A percentile compares a stretch with the other conserved stretches of the same genome.
These are phyloP conservation scores for Thunnus maccoyii DNA, from an alignment of 2,113 vertebrate species.

Conservation along the genomic window DNA sequence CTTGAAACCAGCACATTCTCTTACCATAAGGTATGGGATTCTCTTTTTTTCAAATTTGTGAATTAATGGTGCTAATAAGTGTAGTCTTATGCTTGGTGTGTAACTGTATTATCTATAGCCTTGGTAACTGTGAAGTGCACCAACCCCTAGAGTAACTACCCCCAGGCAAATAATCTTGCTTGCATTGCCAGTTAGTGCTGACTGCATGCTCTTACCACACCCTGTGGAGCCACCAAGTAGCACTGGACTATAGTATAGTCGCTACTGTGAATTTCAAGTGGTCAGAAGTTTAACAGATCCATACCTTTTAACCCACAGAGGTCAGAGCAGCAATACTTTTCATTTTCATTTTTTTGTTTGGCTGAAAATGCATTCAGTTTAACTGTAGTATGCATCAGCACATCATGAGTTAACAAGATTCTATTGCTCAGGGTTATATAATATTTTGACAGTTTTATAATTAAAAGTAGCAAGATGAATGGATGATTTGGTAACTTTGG, in stretches of 20 bases:
- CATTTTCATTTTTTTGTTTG: not conserved
- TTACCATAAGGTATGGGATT: too few species aligned
- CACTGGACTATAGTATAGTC: not conserved
- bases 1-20: too few species aligned
- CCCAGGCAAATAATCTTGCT: too few species aligned
- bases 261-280: too few species aligned
- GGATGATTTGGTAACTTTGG: conserved; percentile 1
- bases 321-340: too few species aligned
- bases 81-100: not conserved
- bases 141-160: too few species aligned
- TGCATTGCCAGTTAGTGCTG: too few species aligned
- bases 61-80: not conserved
- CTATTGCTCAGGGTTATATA: not conserved
- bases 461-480: conserved; percentile 9
- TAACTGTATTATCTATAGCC: not conserved
- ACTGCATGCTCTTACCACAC: too few species aligned
- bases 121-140: not conserved
- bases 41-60: not conserved
- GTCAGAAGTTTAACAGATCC: too few species aligned
- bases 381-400: not conserved
- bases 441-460: conserved; percentile 26
- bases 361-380: not conserved
- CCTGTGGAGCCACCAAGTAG: too few species aligned
- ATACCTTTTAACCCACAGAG: too few species aligned
- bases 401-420: not conserved